Base-by-base conservation (phyloP, 92 coral and sea anemone species). In the Nematostella vectensis region DNA sequence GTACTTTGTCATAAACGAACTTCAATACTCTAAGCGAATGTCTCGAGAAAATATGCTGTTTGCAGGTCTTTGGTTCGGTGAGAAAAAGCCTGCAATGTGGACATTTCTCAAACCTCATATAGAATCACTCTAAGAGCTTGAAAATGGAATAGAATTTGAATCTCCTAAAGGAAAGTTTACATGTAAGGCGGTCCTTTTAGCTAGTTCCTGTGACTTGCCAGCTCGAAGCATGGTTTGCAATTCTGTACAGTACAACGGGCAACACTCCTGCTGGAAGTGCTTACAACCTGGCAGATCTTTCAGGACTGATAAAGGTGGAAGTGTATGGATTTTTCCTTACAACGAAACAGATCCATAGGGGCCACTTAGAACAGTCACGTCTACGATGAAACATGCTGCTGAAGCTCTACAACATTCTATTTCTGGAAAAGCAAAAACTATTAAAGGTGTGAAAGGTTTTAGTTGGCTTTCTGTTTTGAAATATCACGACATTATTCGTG, bases 31-130 rank as follows among this genome's bases (percentile, higher is more conserved):
- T 3, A 83, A 83, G 55, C 29, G 75, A 62, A 57, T 78, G 68
- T 29, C 74, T 16, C 48, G 47, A 23, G 85, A 83, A 62, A 83
- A 70, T 30, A 78, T 83, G 83, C 13, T 83, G 19, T 69, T 83
- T 51, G 72, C 74, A 21, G 94, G 86, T 21, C 40, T 83, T 4
- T 83, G 85, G 86, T 83, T 83, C 44, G 81, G 85, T 4, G 78
- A 78, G 31, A 68, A 64, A 37, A 76, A 76, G 37, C 83, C 83
- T 1, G 58, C 75, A 2, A 76, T 69, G 83, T 69, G 78, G 78
- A 63, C 83, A 13, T 76, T 70, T 47, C 50, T 81, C 3, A 76
- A 38, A 56, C 88, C 83, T 0, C 50, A 62, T 4, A 31, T 31
- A 33, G 16, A 44, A 25, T 39, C 63, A 33, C 70, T 78, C 4